These are phyloP conservation scores for Tragelaphus oryx DNA, from an alignment of 2,797 vertebrate genomes.

Conservation along the genomic window DNA sequence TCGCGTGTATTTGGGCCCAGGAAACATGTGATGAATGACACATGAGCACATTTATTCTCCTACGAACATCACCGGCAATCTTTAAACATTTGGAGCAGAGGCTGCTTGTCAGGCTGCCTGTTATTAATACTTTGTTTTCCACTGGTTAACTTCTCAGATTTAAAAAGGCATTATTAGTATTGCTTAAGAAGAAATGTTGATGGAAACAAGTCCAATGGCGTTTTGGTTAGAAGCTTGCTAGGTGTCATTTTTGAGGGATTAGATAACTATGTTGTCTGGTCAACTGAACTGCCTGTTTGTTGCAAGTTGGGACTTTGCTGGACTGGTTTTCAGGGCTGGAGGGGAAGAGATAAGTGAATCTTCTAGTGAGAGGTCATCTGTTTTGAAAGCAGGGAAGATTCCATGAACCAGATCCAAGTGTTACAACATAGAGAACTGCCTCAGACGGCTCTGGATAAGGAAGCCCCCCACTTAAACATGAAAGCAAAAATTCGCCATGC, in stretches of 20 bases:
- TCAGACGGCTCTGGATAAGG: not conserved
- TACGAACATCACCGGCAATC: not conserved
- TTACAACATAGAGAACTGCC: conserved; percentile 39
- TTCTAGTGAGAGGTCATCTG: conserved; percentile 48
- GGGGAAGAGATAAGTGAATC: conserved; percentile 42
- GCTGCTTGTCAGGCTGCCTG: not conserved
- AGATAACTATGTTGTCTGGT: conserved; percentile 65
- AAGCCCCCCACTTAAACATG: not conserved
- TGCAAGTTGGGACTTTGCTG: conserved; percentile 47
- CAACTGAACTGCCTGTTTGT: conserved; percentile 36
- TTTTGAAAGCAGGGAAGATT: conserved; percentile 73
- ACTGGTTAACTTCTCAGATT: not conserved
- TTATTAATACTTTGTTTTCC: not conserved
- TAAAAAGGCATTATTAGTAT: conserved; percentile 18
- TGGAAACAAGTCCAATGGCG: conserved; percentile 34
- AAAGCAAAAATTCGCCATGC: not conserved
- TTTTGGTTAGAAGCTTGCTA: conserved; percentile 35
- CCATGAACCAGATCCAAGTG: conserved; percentile 53
- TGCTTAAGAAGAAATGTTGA: not conserved
- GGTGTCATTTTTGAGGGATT: conserved; percentile 71
- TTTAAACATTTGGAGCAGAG: not conserved
- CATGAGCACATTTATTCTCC: not conserved
- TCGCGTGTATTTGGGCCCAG: rapidly evolving
- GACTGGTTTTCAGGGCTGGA: not conserved
- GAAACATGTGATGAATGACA: too few relatives aligned